Evolutionary conservation across 2,113 vertebrate species (phyloP).

Genomic region (Entelurus aequoreus): DNA sequence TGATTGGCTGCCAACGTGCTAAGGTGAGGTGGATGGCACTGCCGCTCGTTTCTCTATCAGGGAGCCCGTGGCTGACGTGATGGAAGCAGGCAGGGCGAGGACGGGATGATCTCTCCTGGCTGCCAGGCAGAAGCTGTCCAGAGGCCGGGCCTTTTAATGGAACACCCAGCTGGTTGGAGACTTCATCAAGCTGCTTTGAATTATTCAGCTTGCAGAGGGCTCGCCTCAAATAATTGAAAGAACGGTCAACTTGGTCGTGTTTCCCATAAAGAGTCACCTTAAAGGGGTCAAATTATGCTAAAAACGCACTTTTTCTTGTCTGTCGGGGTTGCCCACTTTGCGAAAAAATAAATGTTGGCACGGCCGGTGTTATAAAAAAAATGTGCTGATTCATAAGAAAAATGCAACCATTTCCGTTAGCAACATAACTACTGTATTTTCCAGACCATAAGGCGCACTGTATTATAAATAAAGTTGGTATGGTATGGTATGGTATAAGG

Average conservation of each 20-base stretch:
- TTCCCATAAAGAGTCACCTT: no score
- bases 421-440: no score
- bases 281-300: no score
- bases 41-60: slow-evolving; percentile 32
- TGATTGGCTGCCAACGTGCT: slow-evolving; percentile 31
- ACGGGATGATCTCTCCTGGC: slow-evolving; percentile 38
- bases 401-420: no score
- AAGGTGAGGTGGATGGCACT: slow-evolving; percentile 30
- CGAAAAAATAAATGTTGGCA: no score
- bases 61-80: slow-evolving; percentile 58
- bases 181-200: slow-evolving; percentile 67
- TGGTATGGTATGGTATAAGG: no score
- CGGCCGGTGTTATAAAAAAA: no score
- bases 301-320: no score
- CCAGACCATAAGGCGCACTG: no score
- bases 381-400: no score
- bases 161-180: slow-evolving; percentile 64
- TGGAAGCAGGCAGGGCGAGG: slow-evolving; percentile 60
- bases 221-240: slow-evolving; percentile 73
- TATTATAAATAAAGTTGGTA: no score
- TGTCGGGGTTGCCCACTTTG: no score
- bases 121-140: slow-evolving; percentile 51
- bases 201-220: slow-evolving; percentile 70
- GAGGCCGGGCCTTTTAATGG: slow-evolving; percentile 61
- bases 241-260: slow-evolving; percentile 1